Percentiles rank a stretch among this genome's conserved stretches.
These are phyloP conservation scores for Leptogaster cylindrica DNA, from an alignment of 2,888 invertebrate genomes.

Conservation along the genomic window DNA sequence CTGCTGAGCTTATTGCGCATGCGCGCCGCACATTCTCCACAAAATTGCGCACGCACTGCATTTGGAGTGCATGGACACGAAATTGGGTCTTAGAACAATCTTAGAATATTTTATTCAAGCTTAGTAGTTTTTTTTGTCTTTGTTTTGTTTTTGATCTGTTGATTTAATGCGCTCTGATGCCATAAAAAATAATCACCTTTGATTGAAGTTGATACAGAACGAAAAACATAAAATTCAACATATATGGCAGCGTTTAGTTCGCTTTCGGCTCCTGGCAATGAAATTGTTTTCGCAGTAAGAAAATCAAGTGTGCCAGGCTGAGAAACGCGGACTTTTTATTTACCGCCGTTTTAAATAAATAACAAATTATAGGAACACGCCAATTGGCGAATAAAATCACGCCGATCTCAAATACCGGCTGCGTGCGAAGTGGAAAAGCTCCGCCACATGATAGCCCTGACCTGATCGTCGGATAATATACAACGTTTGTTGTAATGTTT, in stretches of 20 bases:
- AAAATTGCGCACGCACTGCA: conserved; percentile 34
- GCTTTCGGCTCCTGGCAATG: conserved; percentile 33
- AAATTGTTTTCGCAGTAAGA: background rate
- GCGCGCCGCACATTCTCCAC: conserved; percentile 30
- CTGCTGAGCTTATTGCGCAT: conserved; percentile 26
- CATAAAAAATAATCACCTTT: conserved; percentile 15
- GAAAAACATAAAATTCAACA: background rate
- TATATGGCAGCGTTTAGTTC: conserved; percentile 5
- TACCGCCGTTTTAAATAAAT: conserved; percentile 11
- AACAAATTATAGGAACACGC: conserved; percentile 5
- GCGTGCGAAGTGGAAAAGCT: conserved; percentile 19
- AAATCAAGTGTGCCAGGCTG: conserved; percentile 7
- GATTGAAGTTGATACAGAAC: conserved; percentile 30
- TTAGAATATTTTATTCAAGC: conserved; percentile 45
- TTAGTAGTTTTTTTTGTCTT: conserved; percentile 8
- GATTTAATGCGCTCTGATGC: background rate
- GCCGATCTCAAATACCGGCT: background rate
- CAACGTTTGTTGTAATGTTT: conserved; percentile 33
- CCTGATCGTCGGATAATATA: conserved; percentile 36
- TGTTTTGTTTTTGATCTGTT: background rate
- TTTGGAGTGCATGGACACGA: conserved; percentile 37
- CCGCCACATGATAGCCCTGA: conserved; percentile 37
- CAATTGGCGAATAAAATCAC: conserved; percentile 25
- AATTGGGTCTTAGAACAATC: conserved; percentile 45
- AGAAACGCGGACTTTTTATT: conserved; percentile 9